These are phyloP conservation scores for Dermatemys mawii DNA, from an alignment of 2,113 vertebrate species.

Conservation along the genomic window DNA sequence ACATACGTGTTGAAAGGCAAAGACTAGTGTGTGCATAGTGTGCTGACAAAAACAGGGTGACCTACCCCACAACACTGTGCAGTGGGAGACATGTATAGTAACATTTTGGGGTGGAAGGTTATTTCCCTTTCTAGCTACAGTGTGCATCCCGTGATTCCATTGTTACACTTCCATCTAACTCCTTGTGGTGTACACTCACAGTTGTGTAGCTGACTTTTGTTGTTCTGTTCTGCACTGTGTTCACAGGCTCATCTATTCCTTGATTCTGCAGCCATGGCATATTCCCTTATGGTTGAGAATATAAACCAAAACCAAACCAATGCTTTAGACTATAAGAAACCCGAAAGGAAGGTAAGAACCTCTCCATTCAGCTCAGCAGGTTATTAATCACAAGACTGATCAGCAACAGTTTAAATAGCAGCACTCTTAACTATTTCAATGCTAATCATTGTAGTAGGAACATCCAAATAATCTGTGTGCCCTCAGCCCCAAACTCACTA, in stretches of 20 bases:
- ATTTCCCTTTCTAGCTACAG: not conserved
- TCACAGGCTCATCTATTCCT: not conserved
- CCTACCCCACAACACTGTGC: not conserved
- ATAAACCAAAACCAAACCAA: not conserved
- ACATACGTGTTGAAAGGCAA: not conserved
- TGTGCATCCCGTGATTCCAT: not conserved
- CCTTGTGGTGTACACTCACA: not conserved
- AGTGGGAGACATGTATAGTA: not conserved
- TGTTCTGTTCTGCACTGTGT: not conserved
- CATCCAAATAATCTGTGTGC: not conserved
- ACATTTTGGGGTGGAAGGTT: not conserved
- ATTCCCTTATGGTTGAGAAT: not conserved
- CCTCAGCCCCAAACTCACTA: not conserved
- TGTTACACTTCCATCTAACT: not conserved
- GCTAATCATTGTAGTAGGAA: not conserved
- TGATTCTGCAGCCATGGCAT: not conserved
- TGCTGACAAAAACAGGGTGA: not conserved
- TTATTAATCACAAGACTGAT: not conserved
- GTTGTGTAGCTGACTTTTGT: not conserved
- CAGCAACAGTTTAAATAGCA: not conserved
- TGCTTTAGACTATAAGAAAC: not conserved
- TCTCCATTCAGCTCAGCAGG: not conserved
- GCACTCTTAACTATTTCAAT: not conserved
- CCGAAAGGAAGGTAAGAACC: not conserved
- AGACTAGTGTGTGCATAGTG: not conserved